Conservation (phyloP, 2,113 vertebrate species). For the Beaufortia kweichowensis region DNA sequence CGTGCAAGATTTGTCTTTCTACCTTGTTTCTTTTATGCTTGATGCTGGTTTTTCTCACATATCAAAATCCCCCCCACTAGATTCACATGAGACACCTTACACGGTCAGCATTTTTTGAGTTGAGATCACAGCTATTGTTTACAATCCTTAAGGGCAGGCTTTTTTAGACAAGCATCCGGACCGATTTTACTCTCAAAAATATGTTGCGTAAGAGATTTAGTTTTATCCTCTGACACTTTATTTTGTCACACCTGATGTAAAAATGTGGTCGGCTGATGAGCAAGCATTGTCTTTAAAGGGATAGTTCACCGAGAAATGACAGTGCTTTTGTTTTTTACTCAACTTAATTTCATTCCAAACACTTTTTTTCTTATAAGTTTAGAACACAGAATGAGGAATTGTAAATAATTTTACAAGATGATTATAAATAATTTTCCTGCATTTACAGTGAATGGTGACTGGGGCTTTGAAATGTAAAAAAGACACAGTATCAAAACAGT, state of each 20-base stretch:
- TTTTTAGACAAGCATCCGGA: slow-evolving; percentile 13
- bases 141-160: neutral
- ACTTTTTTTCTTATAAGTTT: no score
- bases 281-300: neutral
- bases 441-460: no score
- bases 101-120: slow-evolving; percentile 44
- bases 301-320: neutral
- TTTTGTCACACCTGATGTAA: slow-evolving; percentile 24
- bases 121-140: slow-evolving; percentile 7
- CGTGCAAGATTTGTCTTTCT: slow-evolving; percentile 4
- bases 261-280: slow-evolving; percentile 4
- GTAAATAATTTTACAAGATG: no score
- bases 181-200: slow-evolving; percentile 7
- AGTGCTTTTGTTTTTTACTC: no score
- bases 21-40: slow-evolving; percentile 29
- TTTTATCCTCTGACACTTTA: slow-evolving; percentile 24
- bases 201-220: neutral
- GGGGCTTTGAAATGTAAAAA: no score
- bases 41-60: slow-evolving; percentile 7
- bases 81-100: slow-evolving; percentile 32
- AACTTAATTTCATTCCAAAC: no score
- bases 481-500: no score
- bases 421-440: no score
- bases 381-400: no score
- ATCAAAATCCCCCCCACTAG: slow-evolving; percentile 22